phyloP scores from a whole-genome alignment of 2,113 vertebrate genomes.

The Oryzias woworae region DNA sequence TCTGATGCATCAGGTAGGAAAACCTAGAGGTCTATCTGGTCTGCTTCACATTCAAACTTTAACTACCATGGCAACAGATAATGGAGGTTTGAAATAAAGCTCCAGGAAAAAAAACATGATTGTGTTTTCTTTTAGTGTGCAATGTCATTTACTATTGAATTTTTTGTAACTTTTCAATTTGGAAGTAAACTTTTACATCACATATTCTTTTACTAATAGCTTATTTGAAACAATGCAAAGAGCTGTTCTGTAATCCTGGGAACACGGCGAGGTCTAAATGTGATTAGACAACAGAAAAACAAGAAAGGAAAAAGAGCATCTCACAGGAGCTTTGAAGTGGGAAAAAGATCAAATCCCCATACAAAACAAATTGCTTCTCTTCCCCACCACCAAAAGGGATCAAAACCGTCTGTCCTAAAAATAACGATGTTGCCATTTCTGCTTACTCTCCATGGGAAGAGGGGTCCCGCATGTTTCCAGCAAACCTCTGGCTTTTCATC shows the following conservation, averaged over 20 bases:
- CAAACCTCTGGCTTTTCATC: constrained; percentile 4
- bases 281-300: constrained; percentile 49
- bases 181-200: too few relatives aligned
- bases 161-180: too few relatives aligned
- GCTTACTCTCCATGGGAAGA: constrained; percentile 21
- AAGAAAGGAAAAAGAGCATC: constrained; percentile 28
- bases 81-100: background rate
- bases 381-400: constrained; percentile 42
- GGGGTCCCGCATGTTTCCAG: constrained; percentile 8
- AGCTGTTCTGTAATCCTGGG: constrained; percentile 39
- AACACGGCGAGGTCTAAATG: constrained; percentile 50
- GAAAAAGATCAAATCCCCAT: constrained; percentile 47
- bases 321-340: constrained; percentile 56
- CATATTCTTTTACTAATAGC: too few relatives aligned
- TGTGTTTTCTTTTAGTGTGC: too few relatives aligned
- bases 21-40: background rate
- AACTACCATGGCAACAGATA: constrained; percentile 37
- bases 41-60: constrained; percentile 7
- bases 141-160: too few relatives aligned
- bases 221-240: constrained; percentile 5
- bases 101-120: too few relatives aligned
- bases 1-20: background rate
- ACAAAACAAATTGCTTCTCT: constrained; percentile 41
- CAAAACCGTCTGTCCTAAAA: constrained; percentile 56
- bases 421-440: constrained; percentile 40